These are phyloP conservation scores for Mesitornis unicolor DNA, from an alignment of 2,113 vertebrate species.

Conservation along the genomic window DNA sequence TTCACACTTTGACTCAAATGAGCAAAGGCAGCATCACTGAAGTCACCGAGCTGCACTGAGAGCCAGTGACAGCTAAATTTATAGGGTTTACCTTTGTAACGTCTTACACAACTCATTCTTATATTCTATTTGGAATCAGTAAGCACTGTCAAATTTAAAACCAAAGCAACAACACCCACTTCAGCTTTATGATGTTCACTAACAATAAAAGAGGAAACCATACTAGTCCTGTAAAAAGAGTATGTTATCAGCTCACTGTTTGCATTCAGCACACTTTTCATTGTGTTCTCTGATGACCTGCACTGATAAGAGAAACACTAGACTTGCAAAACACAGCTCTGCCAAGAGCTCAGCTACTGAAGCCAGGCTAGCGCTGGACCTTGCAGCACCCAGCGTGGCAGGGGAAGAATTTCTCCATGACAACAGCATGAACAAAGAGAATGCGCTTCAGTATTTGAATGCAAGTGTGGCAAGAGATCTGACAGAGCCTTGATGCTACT, in stretches of 20 bases:
- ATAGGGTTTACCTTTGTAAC: neutral
- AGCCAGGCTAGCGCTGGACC: neutral
- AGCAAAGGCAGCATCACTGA: neutral
- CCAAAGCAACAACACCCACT: neutral
- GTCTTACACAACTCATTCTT: neutral
- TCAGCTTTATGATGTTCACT: neutral
- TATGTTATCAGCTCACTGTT: neutral
- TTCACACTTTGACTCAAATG: neutral
- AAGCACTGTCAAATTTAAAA: neutral
- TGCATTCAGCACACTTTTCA: neutral
- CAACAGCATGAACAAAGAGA: neutral
- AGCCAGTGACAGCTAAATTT: neutral
- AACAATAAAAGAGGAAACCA: neutral
- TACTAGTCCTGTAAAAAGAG: neutral
- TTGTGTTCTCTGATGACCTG: constrained; percentile 15
- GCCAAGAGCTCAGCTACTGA: neutral
- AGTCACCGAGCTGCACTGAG: neutral
- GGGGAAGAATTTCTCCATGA: neutral
- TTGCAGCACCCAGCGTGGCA: neutral
- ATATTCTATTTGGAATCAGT: neutral
- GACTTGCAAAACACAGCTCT: neutral
- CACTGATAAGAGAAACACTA: neutral
- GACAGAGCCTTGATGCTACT: neutral
- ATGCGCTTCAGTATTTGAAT: neutral
- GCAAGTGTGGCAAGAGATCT: rapidly evolving